Evolutionary conservation across 2,113 vertebrate species (phyloP).

Genomic region (Cettia cetti): DNA sequence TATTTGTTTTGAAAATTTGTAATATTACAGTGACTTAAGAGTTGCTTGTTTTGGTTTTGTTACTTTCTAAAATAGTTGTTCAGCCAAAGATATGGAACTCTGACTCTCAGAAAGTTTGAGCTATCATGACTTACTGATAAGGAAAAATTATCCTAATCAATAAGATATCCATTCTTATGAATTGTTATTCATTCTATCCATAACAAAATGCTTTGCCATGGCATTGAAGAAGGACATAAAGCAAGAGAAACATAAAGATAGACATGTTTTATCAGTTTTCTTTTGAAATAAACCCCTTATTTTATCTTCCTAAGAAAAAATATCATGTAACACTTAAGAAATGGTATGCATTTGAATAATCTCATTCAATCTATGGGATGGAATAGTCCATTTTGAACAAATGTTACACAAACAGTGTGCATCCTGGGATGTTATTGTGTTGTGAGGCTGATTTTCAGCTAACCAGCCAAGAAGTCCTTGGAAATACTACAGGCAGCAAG

Average conservation of each 20-base stretch:
- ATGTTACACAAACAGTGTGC: background rate
- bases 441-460: background rate
- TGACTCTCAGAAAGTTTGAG: background rate
- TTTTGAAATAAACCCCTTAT: background rate
- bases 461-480: background rate
- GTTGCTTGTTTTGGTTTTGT: background rate
- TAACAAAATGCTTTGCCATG: background rate
- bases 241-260: background rate
- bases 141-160: background rate
- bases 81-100: background rate
- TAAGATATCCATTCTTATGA: background rate
- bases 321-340: fast-evolving
- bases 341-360: background rate
- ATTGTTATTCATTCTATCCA: background rate
- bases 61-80: background rate
- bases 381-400: background rate
- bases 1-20: background rate
- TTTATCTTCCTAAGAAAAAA: background rate
- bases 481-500: background rate
- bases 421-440: background rate
- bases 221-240: background rate
- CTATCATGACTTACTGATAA: background rate
- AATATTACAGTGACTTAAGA: background rate
- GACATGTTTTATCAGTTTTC: background rate
- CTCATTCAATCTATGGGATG: background rate